Conservation (phyloP, 1,140 invertebrate genomes). For the Drosophila kepulauana region DNA sequence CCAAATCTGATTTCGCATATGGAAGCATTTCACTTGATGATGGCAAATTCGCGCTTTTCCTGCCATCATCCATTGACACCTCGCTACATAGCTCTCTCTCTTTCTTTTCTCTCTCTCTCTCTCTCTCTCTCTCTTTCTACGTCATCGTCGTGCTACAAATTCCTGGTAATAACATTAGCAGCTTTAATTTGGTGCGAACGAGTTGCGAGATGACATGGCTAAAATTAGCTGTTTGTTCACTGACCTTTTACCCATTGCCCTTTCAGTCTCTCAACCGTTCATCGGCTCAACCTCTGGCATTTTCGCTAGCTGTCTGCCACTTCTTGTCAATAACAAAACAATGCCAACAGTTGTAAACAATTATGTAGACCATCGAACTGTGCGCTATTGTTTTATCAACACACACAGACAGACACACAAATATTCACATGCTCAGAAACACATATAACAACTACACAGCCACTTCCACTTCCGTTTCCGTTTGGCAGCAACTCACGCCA, state of each 20-base stretch:
- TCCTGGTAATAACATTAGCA: slow-evolving; percentile 21
- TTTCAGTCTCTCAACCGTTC: slow-evolving; percentile 1
- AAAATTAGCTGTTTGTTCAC: slow-evolving; percentile 10
- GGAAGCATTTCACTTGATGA: slow-evolving; percentile 22
- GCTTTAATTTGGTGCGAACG: slow-evolving; percentile 14
- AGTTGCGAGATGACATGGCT: slow-evolving; percentile 1
- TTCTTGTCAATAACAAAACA: slow-evolving; percentile 30
- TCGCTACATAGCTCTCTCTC: no score
- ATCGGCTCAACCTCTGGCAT: slow-evolving; percentile 5
- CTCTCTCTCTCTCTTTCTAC: no score
- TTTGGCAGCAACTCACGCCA: slow-evolving; percentile 30
- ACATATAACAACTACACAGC: slow-evolving; percentile 27
- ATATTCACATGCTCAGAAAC: neutral
- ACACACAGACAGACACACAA: slow-evolving; percentile 12
- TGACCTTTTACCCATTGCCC: slow-evolving; percentile 13
- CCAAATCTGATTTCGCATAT: slow-evolving; percentile 52
- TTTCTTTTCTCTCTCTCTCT: no score
- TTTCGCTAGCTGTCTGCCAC: neutral
- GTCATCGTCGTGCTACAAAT: neutral
- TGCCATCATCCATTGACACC: neutral
- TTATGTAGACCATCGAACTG: slow-evolving; percentile 37
- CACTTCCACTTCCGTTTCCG: slow-evolving; percentile 45
- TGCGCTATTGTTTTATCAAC: slow-evolving; percentile 32
- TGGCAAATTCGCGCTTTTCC: slow-evolving; percentile 28
- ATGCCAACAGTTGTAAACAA: slow-evolving; percentile 33